Base-by-base conservation (phyloP, 2,888 invertebrate species). In the Augiades crinisus region DNA sequence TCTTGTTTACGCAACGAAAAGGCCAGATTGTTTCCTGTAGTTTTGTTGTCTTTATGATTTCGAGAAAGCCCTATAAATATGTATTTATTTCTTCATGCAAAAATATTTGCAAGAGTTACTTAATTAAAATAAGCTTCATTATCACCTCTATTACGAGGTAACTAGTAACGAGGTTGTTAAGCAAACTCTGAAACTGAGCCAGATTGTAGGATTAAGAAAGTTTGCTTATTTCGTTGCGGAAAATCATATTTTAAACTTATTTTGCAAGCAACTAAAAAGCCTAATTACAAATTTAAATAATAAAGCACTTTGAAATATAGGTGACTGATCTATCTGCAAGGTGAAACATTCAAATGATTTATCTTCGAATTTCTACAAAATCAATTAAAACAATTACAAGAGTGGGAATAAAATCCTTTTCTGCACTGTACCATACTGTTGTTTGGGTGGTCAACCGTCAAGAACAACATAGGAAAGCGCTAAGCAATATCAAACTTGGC, bases 1-100 rank as follows among this genome's bases (percentile, higher is more conserved):
- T 14, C 24, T 33, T 53, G 46, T 45, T 47, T 52, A 24, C 57
- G 50, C 14, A 21, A 30, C 16, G 33, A 33, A 50, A 36, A 44
- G 50, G 27, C 14, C 50, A 43, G 30, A 37, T 37, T 36, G 50
- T 34, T 44, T 36, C 30, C 17, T 40, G 41, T 27, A 43, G 14
- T 50, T 47, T 16, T 27, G 22, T 47, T 38, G 34, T 16, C 27
- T 24, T 49, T 36, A 36, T n/a, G 50, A 50, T 50, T 50, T 44
- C 4, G 24, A 14, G 34, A 21, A 17, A 24, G 22, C 5, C 34
- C 27, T n/a, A 13, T 37, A 37, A 37, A 30, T 47, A 38, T 19
- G 12, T 19, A 46, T 45, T 8, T n/a, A 34, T 46, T 30, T 16
- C 12, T 5, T 1, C 22, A 1, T 14, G 34, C 34, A 13, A 14